phyloP scores from a whole-genome alignment of 1,140 invertebrate genomes.

The Drosophila athabasca region DNA sequence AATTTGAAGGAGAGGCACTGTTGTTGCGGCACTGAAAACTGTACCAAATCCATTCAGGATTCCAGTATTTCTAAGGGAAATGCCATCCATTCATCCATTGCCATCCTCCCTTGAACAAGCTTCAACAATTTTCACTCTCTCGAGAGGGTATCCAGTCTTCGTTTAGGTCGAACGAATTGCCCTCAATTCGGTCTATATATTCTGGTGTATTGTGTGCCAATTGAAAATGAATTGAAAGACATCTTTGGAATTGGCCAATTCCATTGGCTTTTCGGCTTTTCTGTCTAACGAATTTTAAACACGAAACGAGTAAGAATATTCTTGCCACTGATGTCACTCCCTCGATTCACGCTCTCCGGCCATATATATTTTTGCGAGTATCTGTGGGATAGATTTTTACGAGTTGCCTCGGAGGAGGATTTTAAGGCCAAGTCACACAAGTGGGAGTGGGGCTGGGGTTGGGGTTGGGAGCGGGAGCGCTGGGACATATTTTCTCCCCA shows the following conservation, averaged over 20 bases:
- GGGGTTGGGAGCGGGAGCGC: too few relatives aligned
- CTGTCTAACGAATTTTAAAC: slow-evolving; percentile 44
- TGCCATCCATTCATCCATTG: too few relatives aligned
- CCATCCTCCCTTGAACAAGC: too few relatives aligned
- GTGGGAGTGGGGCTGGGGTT: not conserved
- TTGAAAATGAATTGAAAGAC: slow-evolving; percentile 72
- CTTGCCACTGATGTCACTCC: slow-evolving; percentile 64
- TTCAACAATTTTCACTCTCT: too few relatives aligned
- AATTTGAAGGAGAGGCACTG: too few relatives aligned
- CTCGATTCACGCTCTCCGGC: not conserved
- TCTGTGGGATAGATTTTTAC: slow-evolving; percentile 48
- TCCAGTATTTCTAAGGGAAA: too few relatives aligned
- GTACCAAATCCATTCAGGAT: too few relatives aligned
- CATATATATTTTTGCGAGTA: not conserved
- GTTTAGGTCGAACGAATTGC: not conserved
- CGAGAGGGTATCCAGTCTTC: slow-evolving; percentile 6
- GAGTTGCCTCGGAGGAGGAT: slow-evolving; percentile 7
- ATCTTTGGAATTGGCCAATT: slow-evolving; percentile 54
- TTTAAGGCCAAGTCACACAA: slow-evolving; percentile 50
- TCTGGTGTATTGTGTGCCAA: slow-evolving; percentile 53
- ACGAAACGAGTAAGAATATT: slow-evolving; percentile 20
- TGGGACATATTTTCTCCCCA: not conserved
- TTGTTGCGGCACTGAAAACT: too few relatives aligned
- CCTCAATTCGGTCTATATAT: not conserved
- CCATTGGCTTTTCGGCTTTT: slow-evolving; percentile 1